Evolutionary conservation across 2,888 invertebrate genomes (phyloP), one percentile per base, ranked within the genome.

Genomic region (Lasius platythorax): DNA sequence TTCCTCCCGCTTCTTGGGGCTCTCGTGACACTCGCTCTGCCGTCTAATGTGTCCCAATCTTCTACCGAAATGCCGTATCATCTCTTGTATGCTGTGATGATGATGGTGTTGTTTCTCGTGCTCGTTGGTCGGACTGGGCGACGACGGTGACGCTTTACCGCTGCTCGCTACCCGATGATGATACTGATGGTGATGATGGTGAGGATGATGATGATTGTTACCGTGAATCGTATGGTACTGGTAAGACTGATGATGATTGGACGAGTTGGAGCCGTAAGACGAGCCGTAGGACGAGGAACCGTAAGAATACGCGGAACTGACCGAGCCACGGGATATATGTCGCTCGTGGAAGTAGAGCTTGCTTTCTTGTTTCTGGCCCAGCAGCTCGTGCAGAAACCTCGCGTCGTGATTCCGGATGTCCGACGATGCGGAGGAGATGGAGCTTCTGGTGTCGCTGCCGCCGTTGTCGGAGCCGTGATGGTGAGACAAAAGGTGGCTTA

Each of bases 1-100:
- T 93, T 95, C 96, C 87, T 95, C 96, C n/a, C 95, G 95, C 33
- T 95, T 95, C 33, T 95, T 95, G n/a, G 95, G 96, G 4, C 95
- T 96, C 86, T 96, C 96, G 86, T 97, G 97, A 91, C 94, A 95
- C 89, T 95, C 96, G 92, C 95, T 95, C 85, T 95, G 95, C 79
- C 96, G 95, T 67, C 97, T 96, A 96, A 97, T 97, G 90, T 97
- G 96, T 37, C 97, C 97, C 73, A 98, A 96, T 94, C 97, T 97
- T 93, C 97, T 97, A 37, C 97, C 97, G 90, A 98, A 97, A 91
- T 97, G 97, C 89, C 97, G 96, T 74, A 98, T 96, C 94, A 98
- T 95, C 92, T 98, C 98, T 92, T 97, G 97, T 91, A 98, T 97
- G 40, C 97, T 96, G 94, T 97, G 97, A 92, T 96, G 96, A 92